Base-by-base conservation (phyloP, 35 echinoderm and acorn worm species). In the Apostichopus californicus region DNA sequence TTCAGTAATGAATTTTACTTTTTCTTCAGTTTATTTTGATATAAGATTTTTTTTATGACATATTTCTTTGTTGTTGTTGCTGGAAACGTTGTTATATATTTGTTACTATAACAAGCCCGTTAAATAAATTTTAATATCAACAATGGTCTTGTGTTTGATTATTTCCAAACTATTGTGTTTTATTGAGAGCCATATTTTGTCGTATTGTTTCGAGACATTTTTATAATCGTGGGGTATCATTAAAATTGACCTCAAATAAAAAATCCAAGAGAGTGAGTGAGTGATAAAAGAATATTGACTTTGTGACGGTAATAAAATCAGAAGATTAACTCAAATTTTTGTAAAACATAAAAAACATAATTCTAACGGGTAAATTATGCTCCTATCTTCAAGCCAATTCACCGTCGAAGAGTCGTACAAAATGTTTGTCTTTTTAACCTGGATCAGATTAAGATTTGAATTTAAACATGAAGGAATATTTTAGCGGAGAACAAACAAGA, bases 221-320 rank as follows among this genome's bases (percentile, higher is more conserved):
- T 85, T 85, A 85, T 85, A 85, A 56, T 59, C 81, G 55, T 46
- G 71, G 56, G 23, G 81, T 59, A 85, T 85, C 81, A 85, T 85
- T 85, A 85, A 85, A 85, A 85, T 85, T 85, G 81, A 85, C 81
- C 81, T 85, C 81, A 85, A 58, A 85, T 85, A 85, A 85, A 85
- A 81, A 63, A 5, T 3, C 7, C 3, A 75, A 75, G 71, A 18
- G n/a, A n/a, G 58, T 0, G 34, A 75, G n/a, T 75, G 54, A 24
- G 81, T 58, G 81, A 63, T 85, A 85, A 85, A 75, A 85, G 81
- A 46, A 85, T 85, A 85, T 85, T 85, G 81, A 85, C 81, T 85
- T 85, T 85, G 81, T 58, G 21, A 59, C 20, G 17, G 56, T 28
- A 81, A 55, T 81, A 81, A 81, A 81, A 81, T 81, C 15, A 54